Evolutionary conservation across 2,888 invertebrate species (phyloP).

Genomic region (Drosophila bunnanda): DNA sequence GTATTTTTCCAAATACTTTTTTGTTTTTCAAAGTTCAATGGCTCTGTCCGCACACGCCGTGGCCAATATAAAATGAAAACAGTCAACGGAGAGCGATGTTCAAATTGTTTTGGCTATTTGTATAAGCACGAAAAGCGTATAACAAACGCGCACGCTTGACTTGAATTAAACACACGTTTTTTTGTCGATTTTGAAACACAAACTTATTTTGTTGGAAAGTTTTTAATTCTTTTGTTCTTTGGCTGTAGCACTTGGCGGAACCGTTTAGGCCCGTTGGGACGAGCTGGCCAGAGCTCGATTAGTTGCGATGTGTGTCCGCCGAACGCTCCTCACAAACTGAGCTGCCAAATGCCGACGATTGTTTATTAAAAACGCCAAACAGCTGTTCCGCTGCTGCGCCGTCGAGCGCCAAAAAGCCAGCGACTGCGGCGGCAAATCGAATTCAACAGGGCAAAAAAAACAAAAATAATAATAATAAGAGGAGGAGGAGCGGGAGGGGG

Average conservation of each 20-base stretch:
- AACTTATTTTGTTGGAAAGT: not conserved
- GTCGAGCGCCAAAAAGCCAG: slow-evolving; percentile 29
- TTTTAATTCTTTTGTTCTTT: slow-evolving; percentile 3
- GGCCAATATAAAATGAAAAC: slow-evolving; percentile 46
- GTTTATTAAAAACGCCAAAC: slow-evolving; percentile 76
- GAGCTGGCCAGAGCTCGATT: slow-evolving; percentile 39
- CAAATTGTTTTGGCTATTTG: slow-evolving; percentile 23
- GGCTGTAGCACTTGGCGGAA: slow-evolving; percentile 32
- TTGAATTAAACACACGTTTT: slow-evolving; percentile 9
- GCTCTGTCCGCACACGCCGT: slow-evolving; percentile 35
- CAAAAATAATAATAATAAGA: not conserved
- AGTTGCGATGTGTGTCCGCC: slow-evolving; percentile 72
- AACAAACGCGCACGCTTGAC: slow-evolving; percentile 23
- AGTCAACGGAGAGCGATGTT: slow-evolving; percentile 8
- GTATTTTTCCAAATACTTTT: slow-evolving; percentile 25
- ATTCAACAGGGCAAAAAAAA: slow-evolving; percentile 49
- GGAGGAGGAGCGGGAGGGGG: not conserved
- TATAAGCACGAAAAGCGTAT: slow-evolving; percentile 11
- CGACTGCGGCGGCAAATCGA: slow-evolving; percentile 25
- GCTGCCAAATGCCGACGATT: slow-evolving; percentile 53
- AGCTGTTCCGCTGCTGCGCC: slow-evolving; percentile 57
- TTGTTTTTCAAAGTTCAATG: slow-evolving; percentile 38
- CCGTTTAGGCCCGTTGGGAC: slow-evolving; percentile 61
- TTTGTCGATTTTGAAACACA: not conserved
- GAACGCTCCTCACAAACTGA: slow-evolving; percentile 70